phyloP scores from a whole-genome alignment of 2,113 vertebrate genomes.

The Zootoca vivipara region DNA sequence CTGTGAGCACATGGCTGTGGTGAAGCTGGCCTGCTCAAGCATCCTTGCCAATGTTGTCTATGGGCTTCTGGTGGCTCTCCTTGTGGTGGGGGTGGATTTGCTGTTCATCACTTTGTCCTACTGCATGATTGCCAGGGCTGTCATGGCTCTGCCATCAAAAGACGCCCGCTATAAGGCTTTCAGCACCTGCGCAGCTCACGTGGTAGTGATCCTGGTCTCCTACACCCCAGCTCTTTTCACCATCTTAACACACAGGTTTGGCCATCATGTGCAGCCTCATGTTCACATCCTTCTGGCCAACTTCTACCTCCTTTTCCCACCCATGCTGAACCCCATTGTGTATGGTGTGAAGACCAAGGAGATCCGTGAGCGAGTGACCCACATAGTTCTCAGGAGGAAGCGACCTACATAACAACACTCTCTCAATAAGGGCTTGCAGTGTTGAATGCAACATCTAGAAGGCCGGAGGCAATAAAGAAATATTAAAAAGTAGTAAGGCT shows the following conservation, averaged over 20 bases:
- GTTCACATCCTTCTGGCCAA: slow-evolving; percentile 59
- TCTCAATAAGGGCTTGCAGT: no score
- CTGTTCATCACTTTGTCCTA: slow-evolving; percentile 59
- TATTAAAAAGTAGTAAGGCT: no score
- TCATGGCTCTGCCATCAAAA: slow-evolving; percentile 55
- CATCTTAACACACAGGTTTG: slow-evolving; percentile 64
- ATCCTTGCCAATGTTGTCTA: slow-evolving; percentile 41
- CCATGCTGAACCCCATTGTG: slow-evolving; percentile 56
- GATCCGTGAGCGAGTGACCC: slow-evolving; percentile 40
- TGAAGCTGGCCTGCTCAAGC: slow-evolving; percentile 55
- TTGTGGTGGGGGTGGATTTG: slow-evolving; percentile 52
- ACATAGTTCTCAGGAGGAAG: background rate
- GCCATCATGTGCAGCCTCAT: slow-evolving; percentile 21
- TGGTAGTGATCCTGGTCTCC: slow-evolving; percentile 55
- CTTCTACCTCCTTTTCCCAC: slow-evolving; percentile 57
- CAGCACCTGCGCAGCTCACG: slow-evolving; percentile 60
- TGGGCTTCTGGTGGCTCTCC: slow-evolving; percentile 57
- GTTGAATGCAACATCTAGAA: background rate
- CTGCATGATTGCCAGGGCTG: slow-evolving; percentile 46
- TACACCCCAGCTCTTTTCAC: slow-evolving; percentile 60
- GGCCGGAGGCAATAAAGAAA: no score
- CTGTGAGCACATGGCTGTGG: slow-evolving; percentile 63
- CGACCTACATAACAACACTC: background rate
- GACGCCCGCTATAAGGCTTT: slow-evolving; percentile 54
- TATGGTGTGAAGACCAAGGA: slow-evolving; percentile 49